A percentile compares a stretch with the other conserved stretches of the same genome.
phyloP scores from a whole-genome alignment of 2,888 invertebrate species.

The Phanerotoma sp. region DNA sequence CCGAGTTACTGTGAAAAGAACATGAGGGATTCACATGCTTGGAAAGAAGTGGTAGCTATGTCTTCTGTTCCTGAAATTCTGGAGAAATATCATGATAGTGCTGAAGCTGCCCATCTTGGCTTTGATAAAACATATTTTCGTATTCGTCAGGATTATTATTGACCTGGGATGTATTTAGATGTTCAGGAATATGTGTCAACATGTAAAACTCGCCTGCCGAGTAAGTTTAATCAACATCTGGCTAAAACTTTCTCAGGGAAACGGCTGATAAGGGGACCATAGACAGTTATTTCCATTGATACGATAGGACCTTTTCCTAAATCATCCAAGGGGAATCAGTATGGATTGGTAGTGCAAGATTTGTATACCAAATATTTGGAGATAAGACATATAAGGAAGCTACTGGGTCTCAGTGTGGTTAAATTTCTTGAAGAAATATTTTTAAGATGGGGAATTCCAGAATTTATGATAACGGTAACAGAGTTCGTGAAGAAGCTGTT shows the following conservation, averaged over 20 bases:
- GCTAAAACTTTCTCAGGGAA: not conserved
- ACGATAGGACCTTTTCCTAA: not conserved
- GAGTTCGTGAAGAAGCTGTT: slow-evolving; percentile 15
- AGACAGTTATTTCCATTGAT: slow-evolving; percentile 5
- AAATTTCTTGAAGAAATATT: not conserved
- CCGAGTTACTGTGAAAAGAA: too few relatives aligned
- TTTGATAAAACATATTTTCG: slow-evolving; percentile 12
- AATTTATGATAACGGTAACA: slow-evolving; percentile 10
- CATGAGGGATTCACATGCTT: too few relatives aligned
- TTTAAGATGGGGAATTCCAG: slow-evolving; percentile 2
- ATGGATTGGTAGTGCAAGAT: not conserved
- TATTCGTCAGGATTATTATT: too few relatives aligned
- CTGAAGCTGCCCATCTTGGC: not conserved
- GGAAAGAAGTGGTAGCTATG: too few relatives aligned
- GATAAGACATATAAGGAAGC: not conserved
- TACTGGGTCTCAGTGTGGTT: slow-evolving; percentile 2
- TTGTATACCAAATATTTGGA: slow-evolving; percentile 15
- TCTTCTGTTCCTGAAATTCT: too few relatives aligned
- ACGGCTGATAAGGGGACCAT: not conserved
- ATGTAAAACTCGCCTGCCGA: slow-evolving; percentile 21
- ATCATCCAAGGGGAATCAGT: not conserved
- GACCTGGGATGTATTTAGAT: slow-evolving; percentile 11
- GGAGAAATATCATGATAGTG: too few relatives aligned
- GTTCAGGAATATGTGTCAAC: slow-evolving; percentile 10
- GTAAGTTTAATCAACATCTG: not conserved